A percentile compares a stretch with the other conserved stretches of the same genome.
phyloP scores from a whole-genome alignment of 2,113 vertebrate species.

The Hirundichthys speculiger region DNA sequence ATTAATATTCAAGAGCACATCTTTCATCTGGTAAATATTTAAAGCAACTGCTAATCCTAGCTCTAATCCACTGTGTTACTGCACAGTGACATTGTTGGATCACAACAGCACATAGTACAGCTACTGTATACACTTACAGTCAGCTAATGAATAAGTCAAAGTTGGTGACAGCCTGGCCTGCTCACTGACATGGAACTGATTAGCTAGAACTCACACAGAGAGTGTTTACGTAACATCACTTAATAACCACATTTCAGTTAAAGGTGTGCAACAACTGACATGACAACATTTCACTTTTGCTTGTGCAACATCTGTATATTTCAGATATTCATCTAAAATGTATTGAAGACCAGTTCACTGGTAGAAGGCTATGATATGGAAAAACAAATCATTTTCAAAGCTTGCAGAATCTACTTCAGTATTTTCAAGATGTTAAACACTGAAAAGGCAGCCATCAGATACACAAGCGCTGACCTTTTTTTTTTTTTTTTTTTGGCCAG shows the following conservation, averaged over 20 bases:
- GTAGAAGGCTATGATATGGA: constrained; percentile 17
- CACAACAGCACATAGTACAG: constrained; percentile 33
- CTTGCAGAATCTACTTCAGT: background rate
- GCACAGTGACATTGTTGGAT: constrained; percentile 35
- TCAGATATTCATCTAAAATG: constrained; percentile 7
- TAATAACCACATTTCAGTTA: constrained; percentile 45
- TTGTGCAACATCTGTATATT: constrained; percentile 44
- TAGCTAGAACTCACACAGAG: constrained; percentile 27
- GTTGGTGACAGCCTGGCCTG: constrained; percentile 29
- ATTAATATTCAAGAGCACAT: constrained; percentile 22
- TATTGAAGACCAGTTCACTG: background rate
- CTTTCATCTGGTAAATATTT: constrained; percentile 23
- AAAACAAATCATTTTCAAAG: background rate
- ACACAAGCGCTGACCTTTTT: constrained; percentile 13
- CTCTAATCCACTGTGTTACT: constrained; percentile 35
- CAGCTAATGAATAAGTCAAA: constrained; percentile 63
- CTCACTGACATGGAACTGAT: constrained; percentile 24
- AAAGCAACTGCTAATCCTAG: constrained; percentile 42
- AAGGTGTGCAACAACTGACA: constrained; percentile 35
- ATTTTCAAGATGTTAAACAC: constrained; percentile 21
- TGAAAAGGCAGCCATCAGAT: constrained; percentile 21
- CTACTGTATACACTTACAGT: constrained; percentile 59
- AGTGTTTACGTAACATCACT: constrained; percentile 37
- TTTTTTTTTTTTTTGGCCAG: too few species aligned
- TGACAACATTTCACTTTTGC: constrained; percentile 25